These are phyloP conservation scores for Hestina assimilis DNA, from an alignment of 1,140 invertebrate genomes.

Conservation along the genomic window DNA sequence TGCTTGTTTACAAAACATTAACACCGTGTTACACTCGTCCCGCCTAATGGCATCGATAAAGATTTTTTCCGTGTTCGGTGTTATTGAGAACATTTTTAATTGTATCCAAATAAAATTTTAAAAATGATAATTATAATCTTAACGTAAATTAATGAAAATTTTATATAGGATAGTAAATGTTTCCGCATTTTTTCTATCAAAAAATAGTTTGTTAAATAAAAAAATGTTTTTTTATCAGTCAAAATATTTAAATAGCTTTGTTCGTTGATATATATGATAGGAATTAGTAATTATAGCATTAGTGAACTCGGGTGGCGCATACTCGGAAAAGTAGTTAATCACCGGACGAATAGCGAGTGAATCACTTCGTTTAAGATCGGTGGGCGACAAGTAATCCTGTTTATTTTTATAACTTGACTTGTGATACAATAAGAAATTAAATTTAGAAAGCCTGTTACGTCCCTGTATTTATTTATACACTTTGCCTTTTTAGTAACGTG, in stretches of 20 bases:
- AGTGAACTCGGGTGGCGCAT: slow-evolving; percentile 33
- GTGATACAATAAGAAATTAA: slow-evolving; percentile 57
- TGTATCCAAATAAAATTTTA: too few relatives aligned
- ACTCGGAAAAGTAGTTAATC: slow-evolving; percentile 49
- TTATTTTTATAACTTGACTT: slow-evolving; percentile 58
- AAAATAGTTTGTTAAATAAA: neutral
- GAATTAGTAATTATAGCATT: slow-evolving; percentile 30
- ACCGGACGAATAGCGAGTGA: slow-evolving; percentile 35
- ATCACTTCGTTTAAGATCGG: slow-evolving; percentile 41
- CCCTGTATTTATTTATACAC: slow-evolving; percentile 34
- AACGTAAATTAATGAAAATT: neutral
- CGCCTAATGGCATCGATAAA: slow-evolving; percentile 16
- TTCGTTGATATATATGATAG: neutral
- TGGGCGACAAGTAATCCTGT: slow-evolving; percentile 58
- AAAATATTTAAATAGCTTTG: neutral
- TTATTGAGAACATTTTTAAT: slow-evolving; percentile 8
- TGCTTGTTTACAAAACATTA: slow-evolving; percentile 32
- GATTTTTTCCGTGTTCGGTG: slow-evolving; percentile 7
- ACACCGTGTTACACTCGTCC: slow-evolving; percentile 16
- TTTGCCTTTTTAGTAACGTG: slow-evolving; percentile 35
- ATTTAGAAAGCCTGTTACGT: slow-evolving; percentile 45
- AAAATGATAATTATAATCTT: too few relatives aligned
- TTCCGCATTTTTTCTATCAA: neutral
- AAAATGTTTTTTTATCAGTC: neutral
- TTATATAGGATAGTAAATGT: neutral